A percentile compares a stretch with the other conserved stretches of the same genome.
phyloP scores from a whole-genome alignment of 2,888 invertebrate species.

The Polymixis flavicincta region DNA sequence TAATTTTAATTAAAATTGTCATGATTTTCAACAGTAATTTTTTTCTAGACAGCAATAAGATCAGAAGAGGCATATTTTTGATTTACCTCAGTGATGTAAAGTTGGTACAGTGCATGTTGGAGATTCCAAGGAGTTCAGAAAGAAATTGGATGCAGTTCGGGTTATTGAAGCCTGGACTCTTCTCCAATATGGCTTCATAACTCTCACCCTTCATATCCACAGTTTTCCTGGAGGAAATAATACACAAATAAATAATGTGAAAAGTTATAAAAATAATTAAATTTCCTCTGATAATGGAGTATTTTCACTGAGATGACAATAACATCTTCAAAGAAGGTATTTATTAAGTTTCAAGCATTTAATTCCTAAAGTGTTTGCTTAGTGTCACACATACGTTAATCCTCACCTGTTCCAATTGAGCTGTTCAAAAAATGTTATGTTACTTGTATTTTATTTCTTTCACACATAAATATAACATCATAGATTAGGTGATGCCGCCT shows the following conservation, averaged over 20 bases:
- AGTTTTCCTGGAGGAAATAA: conserved; percentile 92
- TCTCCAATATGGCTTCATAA: conserved; percentile 95
- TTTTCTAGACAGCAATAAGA: neutral
- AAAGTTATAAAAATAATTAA: conserved; percentile 66
- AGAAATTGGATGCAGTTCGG: conserved; percentile 96
- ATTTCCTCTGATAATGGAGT: conserved; percentile 75
- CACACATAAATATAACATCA: conserved; percentile 89
- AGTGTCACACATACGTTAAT: conserved; percentile 87
- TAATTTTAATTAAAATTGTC: neutral
- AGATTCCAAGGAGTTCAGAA: conserved; percentile 93
- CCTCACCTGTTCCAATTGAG: conserved; percentile 90
- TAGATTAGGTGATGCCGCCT: conserved; percentile 87
- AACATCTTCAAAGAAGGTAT: conserved; percentile 75
- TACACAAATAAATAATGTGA: conserved; percentile 66
- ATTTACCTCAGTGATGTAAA: conserved; percentile 93
- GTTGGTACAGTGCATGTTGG: conserved; percentile 93
- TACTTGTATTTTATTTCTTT: conserved; percentile 88
- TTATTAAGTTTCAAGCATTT: conserved; percentile 76
- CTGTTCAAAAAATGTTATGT: conserved; percentile 90
- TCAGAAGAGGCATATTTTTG: neutral
- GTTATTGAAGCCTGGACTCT: conserved; percentile 96
- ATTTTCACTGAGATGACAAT: conserved; percentile 72
- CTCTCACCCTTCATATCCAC: conserved; percentile 94
- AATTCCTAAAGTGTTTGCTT: conserved; percentile 76
- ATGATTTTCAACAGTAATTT: neutral